Conservation (phyloP, 1,140 invertebrate species). For the Magallana gigas region DNA sequence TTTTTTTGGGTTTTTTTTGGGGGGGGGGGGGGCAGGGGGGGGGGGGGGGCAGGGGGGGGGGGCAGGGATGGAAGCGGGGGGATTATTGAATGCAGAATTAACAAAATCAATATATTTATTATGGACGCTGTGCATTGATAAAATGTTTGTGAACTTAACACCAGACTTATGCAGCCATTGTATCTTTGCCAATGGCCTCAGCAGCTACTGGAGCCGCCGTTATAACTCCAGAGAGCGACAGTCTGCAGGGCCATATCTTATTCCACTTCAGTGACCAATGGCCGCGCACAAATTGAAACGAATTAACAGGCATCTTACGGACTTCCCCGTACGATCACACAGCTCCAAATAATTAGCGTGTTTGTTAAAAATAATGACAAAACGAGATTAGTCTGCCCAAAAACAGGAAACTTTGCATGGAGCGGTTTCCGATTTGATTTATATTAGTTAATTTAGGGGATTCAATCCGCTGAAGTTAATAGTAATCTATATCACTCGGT, state of each 20-base stretch:
- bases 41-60: too few species aligned
- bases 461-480: constrained; percentile 20
- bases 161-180: too few species aligned
- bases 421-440: constrained; percentile 40
- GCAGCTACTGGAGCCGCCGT: too few species aligned
- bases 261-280: constrained; percentile 32
- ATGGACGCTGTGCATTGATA: too few species aligned
- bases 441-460: constrained; percentile 31
- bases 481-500: constrained; percentile 28
- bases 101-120: too few species aligned
- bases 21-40: too few species aligned
- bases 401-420: constrained; percentile 17
- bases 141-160: too few species aligned
- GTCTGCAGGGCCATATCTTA: constrained; percentile 5
- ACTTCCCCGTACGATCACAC: constrained; percentile 28
- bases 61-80: too few species aligned
- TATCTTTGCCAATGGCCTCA: too few species aligned
- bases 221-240: constrained; percentile 16
- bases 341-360: constrained; percentile 40
- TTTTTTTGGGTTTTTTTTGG: too few species aligned
- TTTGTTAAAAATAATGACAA: constrained; percentile 44
- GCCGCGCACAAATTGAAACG: constrained; percentile 26
- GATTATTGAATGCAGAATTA: too few species aligned
- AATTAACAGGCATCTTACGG: constrained; percentile 39
- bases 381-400: constrained; percentile 32